Evolutionary conservation across 2,113 vertebrate species (phyloP), one percentile per base, ranked within the genome.

Genomic region (Nerophis ophidion): DNA sequence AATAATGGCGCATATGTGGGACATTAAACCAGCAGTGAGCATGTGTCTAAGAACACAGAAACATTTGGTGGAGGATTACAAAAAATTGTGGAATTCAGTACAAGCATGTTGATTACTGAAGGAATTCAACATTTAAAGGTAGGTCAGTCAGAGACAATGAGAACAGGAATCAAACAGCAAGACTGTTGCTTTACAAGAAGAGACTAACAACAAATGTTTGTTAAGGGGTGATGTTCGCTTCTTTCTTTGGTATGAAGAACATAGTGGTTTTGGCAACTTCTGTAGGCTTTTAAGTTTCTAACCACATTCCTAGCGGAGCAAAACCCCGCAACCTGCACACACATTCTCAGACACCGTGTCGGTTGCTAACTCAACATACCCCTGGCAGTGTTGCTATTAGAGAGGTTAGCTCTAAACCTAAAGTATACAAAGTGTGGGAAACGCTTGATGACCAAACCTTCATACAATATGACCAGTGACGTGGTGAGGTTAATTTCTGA

Each of bases 331-430:
- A 68, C 69, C 42, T 48, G 17, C 45, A 49, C 52, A 48, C 69
- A 64, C 81, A 85, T 85, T 86, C 84, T 76, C 84, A 86, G 86
- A 88, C 86, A 64, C 8, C 63, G 72, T 4, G 75, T 65, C 65
- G 72, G 84, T 84, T 76, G 64, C 74, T 88, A 86, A 84, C 84
- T 74, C 72, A 81, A 83, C 84, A 79, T 62, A 9, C 70, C 61
- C 10, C 1, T 0, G 49, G 71, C 56, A 5, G 38, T 74, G 81
- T 84, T 84, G 72, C 71, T 82, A 77, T 66, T 62, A 68, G 42
- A 55, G 59, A 69, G 46, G 69, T 75, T 68, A 71, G 68, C 55
- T 7, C 0, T 72, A 73, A 80, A 65, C 74, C 57, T 36, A 60
- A 34, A 48, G 7, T 4, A 33, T 1, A 57, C 47, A 71, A 33